phyloP scores from a whole-genome alignment of 1,140 invertebrate genomes.

The Cecropterus lyciades region DNA sequence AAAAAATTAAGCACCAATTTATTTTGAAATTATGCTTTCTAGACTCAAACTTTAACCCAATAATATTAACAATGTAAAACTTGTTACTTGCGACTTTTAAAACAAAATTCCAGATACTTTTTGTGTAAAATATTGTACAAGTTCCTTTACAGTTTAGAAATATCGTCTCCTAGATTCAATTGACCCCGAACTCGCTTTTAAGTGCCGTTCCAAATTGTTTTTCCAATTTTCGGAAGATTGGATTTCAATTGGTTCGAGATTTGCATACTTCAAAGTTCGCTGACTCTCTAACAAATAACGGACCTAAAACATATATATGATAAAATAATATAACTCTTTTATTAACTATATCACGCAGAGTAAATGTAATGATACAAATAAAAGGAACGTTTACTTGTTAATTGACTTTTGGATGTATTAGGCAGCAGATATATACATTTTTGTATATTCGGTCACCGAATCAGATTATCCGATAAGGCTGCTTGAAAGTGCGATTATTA shows the following conservation, averaged over 20 bases:
- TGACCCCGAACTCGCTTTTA: not conserved
- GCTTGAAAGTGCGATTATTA: no score
- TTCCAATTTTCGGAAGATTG: conserved; percentile 22
- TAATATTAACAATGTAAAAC: no score
- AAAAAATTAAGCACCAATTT: no score
- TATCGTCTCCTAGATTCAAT: not conserved
- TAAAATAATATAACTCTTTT: not conserved
- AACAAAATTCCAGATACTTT: not conserved
- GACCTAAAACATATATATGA: not conserved
- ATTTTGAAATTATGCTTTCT: no score
- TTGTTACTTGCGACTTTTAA: not conserved
- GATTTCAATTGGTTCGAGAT: conserved; percentile 9
- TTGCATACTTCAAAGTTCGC: conserved; percentile 8
- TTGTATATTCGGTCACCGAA: no score
- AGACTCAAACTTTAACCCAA: no score
- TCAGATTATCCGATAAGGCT: no score
- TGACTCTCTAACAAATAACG: not conserved
- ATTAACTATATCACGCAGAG: no score
- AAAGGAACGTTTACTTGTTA: no score
- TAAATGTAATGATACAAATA: no score
- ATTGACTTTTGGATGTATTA: no score
- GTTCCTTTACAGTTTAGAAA: not conserved
- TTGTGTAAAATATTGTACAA: not conserved
- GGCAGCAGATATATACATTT: no score
- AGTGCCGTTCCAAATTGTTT: conserved; percentile 21